Base-by-base conservation (phyloP, 2,888 invertebrate species). In the Phyto melanocephala region DNA sequence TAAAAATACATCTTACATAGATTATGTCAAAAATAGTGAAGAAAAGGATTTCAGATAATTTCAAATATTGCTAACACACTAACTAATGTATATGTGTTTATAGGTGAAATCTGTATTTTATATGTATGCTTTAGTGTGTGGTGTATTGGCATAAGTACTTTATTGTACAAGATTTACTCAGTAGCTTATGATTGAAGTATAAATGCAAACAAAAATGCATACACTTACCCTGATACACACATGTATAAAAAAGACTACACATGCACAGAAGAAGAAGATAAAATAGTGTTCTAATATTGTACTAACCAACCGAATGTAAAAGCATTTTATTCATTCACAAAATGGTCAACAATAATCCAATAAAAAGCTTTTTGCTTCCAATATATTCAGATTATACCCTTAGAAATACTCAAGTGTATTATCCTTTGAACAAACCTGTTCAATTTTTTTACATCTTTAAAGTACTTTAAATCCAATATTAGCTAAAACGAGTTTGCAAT, bases 361-460 rank as follows among this genome's bases (percentile, higher is more conserved):
- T 79, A 79, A 82, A 79, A 75, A 82, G 52, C 52, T 28, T 75
- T 79, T 67, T 62, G 33, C 65, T 65, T 78, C 54, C 79, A 75
- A 75, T 75, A 75, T 67, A 75, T 71, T 45, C 37, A 75, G 79
- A 82, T 82, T 79, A 82, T 82, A 75, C 79, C 74, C 76, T 76
- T 62, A 71, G 65, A 79, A 67, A 75, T 67, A 60, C 60, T 79
- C 75, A 79, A 82, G 82, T 71, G 42, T 67, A 82, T 79, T 82
- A 82, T 82, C 75, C 82, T 62, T 79, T 76, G 71, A 75, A 56
- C 58, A 79, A 82, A 82, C 71, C 75, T 71, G 71, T 76, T 82
- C 62, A 71, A 76, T 50, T 11, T 75, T 79, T 79, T 47, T 76
- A 65, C 63, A 37, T 54, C 52, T 79, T 67, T 71, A 65, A 71